These are phyloP conservation scores for Cathartes aura DNA, from an alignment of 2,113 vertebrate species.

Conservation along the genomic window DNA sequence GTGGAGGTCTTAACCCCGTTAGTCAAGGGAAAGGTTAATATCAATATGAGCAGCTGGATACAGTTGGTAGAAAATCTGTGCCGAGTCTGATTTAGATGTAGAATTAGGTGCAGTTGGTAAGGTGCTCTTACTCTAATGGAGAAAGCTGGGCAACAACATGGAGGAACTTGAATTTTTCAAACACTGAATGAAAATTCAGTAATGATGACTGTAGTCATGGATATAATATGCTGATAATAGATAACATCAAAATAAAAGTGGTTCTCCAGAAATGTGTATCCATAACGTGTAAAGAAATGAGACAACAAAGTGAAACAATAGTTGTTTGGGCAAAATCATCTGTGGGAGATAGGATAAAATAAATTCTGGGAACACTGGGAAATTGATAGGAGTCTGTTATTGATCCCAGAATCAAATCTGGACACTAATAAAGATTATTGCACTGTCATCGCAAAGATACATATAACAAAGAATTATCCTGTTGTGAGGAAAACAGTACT, in stretches of 20 bases:
- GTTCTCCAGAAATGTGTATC: neutral
- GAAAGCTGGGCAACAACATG: neutral
- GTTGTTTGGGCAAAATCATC: neutral
- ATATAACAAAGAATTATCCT: neutral
- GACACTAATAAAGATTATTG: neutral
- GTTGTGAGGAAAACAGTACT: neutral
- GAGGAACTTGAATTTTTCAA: neutral
- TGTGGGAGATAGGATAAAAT: neutral
- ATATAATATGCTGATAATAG: neutral
- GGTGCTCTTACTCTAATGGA: neutral
- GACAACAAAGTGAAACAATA: neutral
- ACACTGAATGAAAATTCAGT: neutral
- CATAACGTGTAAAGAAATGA: neutral
- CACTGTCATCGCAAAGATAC: neutral
- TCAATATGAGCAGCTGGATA: neutral
- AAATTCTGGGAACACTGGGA: neutral
- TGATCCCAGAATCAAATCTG: neutral
- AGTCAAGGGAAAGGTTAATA: neutral
- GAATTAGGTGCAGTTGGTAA: neutral
- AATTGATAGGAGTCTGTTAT: neutral
- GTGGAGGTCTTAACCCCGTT: neutral
- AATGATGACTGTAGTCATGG: neutral
- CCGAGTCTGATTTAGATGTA: neutral
- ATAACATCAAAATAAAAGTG: neutral
- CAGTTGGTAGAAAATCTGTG: neutral